phyloP scores from a whole-genome alignment of 2,888 invertebrate species.

The Anthophora plumipes region DNA sequence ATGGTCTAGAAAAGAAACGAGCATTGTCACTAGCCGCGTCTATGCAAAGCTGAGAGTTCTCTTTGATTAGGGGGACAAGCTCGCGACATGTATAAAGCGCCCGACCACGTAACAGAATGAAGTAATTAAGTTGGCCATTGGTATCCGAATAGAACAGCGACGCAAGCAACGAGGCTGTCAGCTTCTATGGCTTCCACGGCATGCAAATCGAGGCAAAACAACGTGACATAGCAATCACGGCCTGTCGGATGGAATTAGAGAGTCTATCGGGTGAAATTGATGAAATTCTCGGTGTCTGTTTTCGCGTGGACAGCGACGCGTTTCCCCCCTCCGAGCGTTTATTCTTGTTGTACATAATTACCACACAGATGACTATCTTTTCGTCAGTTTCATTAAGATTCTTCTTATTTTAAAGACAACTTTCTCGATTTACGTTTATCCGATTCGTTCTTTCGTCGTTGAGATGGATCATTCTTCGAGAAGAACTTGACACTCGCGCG shows the following conservation, averaged over 20 bases:
- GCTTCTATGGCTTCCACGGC: conserved; percentile 8
- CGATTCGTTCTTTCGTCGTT: too few relatives aligned
- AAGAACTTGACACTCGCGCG: too few relatives aligned
- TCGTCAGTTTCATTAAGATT: too few relatives aligned
- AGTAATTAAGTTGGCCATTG: conserved; percentile 24
- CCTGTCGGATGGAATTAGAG: conserved; percentile 7
- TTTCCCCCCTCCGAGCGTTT: conserved; percentile 15
- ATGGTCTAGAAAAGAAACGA: background rate
- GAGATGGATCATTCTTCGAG: too few relatives aligned
- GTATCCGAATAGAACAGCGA: conserved; percentile 6
- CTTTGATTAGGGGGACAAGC: background rate
- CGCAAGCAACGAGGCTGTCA: conserved; percentile 15
- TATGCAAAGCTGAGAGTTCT: too few relatives aligned
- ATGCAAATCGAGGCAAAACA: conserved; percentile 28
- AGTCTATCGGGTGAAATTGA: conserved; percentile 2
- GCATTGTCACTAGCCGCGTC: background rate
- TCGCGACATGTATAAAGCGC: background rate
- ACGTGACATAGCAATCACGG: conserved; percentile 28
- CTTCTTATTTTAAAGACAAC: too few relatives aligned
- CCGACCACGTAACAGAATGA: conserved; percentile 14
- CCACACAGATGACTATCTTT: background rate
- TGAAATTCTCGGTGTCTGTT: conserved; percentile 11
- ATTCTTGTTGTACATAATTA: conserved; percentile 8
- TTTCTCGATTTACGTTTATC: too few relatives aligned
- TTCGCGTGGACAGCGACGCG: background rate